phyloP scores from a whole-genome alignment of 1,140 invertebrate species.

The Drosophila rhopaloa region DNA sequence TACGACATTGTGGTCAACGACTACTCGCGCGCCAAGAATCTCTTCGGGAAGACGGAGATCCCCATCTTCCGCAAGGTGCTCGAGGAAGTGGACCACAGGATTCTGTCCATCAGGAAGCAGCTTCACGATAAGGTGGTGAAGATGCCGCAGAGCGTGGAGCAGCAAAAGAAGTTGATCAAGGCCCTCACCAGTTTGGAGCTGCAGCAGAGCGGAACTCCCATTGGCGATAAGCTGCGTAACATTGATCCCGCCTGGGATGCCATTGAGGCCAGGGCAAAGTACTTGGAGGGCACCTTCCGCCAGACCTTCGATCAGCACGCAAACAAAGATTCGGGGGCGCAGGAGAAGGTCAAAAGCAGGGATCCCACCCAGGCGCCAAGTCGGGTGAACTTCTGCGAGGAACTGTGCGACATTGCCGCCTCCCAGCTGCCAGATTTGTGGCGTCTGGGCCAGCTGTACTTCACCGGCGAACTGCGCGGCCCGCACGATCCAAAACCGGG shows the following conservation, averaged over 20 bases:
- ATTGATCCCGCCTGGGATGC: constrained; percentile 96
- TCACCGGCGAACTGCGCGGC: constrained; percentile 92
- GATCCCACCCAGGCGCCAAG: constrained; percentile 71
- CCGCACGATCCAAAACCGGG: constrained; percentile 87
- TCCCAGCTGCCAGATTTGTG: constrained; percentile 90
- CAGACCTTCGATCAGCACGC: constrained; percentile 78
- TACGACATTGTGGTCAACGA: constrained; percentile 99
- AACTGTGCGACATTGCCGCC: constrained; percentile 81
- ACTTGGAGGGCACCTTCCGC: constrained; percentile 87
- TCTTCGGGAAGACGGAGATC: constrained; percentile 98
- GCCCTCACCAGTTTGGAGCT: constrained; percentile 89
- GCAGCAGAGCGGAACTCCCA: constrained; percentile 74
- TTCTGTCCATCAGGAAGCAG: constrained; percentile 92
- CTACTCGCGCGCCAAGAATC: constrained; percentile 97
- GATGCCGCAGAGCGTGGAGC: constrained; percentile 95
- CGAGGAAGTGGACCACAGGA: constrained; percentile 95
- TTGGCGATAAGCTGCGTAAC: constrained; percentile 71
- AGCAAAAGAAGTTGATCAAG: constrained; percentile 96
- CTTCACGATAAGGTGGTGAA: constrained; percentile 93
- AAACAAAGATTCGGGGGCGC: constrained; percentile 61
- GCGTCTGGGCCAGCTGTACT: constrained; percentile 95
- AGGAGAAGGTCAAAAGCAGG: constrained; percentile 73
- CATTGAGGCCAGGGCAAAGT: constrained; percentile 92
- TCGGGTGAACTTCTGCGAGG: constrained; percentile 82
- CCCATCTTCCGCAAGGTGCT: constrained; percentile 94